Evolutionary conservation across 2,888 invertebrate genomes (phyloP).

Genomic region (Myopa testacea): DNA sequence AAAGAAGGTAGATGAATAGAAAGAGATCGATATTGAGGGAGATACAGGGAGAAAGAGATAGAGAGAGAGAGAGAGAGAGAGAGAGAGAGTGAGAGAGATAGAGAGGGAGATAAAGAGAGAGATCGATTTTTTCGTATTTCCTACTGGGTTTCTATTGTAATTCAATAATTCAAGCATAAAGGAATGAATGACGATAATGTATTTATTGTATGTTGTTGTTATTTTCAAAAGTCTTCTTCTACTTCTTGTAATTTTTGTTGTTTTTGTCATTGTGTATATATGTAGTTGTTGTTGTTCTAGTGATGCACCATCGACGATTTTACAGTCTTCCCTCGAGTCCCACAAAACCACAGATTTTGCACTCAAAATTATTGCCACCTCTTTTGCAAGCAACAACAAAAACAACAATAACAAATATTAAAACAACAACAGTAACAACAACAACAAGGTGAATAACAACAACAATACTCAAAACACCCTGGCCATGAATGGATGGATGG

Average conservation of each 20-base stretch:
- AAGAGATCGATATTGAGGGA: not conserved
- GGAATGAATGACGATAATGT: not conserved
- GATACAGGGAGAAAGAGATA: not conserved
- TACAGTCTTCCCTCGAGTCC: slow-evolving; percentile 2
- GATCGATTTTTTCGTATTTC: not conserved
- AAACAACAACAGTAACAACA: slow-evolving; percentile 1
- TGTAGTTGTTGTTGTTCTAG: slow-evolving; percentile 16
- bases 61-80: not conserved
- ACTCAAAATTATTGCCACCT: slow-evolving; percentile 24
- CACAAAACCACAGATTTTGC: slow-evolving; percentile 30
- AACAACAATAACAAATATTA: slow-evolving; percentile 9
- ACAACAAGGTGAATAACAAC: slow-evolving; percentile 5
- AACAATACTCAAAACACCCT: no score
- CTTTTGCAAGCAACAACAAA: not conserved
- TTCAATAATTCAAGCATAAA: not conserved
- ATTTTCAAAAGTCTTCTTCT: not conserved
- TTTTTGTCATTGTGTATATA: not conserved
- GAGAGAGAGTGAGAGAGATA: not conserved
- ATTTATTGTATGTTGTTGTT: slow-evolving; percentile 10
- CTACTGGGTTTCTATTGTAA: not conserved
- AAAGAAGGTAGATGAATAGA: not conserved
- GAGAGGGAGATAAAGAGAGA: not conserved
- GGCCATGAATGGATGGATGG: not conserved
- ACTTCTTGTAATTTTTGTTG: not conserved
- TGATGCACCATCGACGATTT: not conserved